Conservation (phyloP, 2,113 vertebrate species). For the Amphiprion percula region DNA sequence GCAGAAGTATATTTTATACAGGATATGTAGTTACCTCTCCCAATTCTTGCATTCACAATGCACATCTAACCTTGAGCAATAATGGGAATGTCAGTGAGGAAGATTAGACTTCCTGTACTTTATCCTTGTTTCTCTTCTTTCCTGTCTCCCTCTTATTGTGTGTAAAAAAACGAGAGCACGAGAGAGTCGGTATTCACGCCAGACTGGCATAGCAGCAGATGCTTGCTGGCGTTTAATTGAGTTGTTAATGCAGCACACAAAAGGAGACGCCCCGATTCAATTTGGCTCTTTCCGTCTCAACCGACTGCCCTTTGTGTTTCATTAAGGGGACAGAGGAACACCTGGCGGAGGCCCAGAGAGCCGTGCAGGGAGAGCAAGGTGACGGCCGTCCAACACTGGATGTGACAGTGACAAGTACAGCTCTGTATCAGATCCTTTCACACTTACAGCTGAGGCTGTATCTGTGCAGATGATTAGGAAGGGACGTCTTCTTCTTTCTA, state of each 20-base stretch:
- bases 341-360: constrained; percentile 72
- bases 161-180: constrained; percentile 23
- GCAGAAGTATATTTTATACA: no score
- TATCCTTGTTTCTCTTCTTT: not conserved
- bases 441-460: not conserved
- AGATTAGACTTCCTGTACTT: constrained; percentile 28
- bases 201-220: constrained; percentile 77
- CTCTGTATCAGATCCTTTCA: constrained; percentile 18
- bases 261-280: constrained; percentile 71
- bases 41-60: not conserved
- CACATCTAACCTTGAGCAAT: constrained; percentile 19
- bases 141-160: constrained; percentile 14
- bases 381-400: constrained; percentile 41
- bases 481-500: not conserved
- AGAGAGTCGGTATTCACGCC: constrained; percentile 48
- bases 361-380: constrained; percentile 23
- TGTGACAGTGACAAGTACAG: constrained; percentile 56
- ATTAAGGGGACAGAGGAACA: constrained; percentile 63
- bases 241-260: constrained; percentile 83
- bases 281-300: constrained; percentile 63
- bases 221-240: constrained; percentile 83
- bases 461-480: not conserved
- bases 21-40: not conserved
- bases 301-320: constrained; percentile 74
- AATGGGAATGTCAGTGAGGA: constrained; percentile 40